Evolutionary conservation across 2,888 invertebrate species (phyloP).

Genomic region (Halocaridina rubra): DNA sequence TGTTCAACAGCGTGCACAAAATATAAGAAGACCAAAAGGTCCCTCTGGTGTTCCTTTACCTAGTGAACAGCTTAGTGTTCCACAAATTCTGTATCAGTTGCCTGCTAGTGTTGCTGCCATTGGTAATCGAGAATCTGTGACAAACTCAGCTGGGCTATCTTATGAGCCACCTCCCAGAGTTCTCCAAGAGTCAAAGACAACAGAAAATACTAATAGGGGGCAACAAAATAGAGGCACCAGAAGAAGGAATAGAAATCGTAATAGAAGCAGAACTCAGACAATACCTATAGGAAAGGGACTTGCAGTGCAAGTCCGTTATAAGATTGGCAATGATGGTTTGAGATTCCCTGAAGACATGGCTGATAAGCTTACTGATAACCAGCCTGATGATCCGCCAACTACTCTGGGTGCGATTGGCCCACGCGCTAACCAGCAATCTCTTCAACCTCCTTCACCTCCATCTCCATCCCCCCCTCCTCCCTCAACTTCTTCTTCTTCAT

Average conservation of each 20-base stretch:
- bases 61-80: not conserved
- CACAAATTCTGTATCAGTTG: not conserved
- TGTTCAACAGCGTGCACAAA: not conserved
- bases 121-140: not conserved
- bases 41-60: not conserved
- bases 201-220: not conserved
- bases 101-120: not conserved
- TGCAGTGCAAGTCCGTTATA: conserved; percentile 29
- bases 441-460: conserved; percentile 13
- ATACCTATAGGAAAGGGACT: not conserved
- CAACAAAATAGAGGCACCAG: not conserved
- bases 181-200: too few species aligned
- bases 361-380: not conserved
- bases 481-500: conserved; percentile 36
- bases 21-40: not conserved
- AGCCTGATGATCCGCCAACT: not conserved
- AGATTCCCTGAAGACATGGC: not conserved
- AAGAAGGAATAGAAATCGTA: not conserved
- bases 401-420: not conserved
- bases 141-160: conserved; percentile 21
- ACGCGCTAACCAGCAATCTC: conserved; percentile 11
- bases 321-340: not conserved
- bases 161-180: conserved; percentile 20
- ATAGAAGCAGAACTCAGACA: not conserved
- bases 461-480: conserved; percentile 8